Evolutionary conservation across 1,140 invertebrate genomes (phyloP).

Genomic region (Armadillidium nasatum): DNA sequence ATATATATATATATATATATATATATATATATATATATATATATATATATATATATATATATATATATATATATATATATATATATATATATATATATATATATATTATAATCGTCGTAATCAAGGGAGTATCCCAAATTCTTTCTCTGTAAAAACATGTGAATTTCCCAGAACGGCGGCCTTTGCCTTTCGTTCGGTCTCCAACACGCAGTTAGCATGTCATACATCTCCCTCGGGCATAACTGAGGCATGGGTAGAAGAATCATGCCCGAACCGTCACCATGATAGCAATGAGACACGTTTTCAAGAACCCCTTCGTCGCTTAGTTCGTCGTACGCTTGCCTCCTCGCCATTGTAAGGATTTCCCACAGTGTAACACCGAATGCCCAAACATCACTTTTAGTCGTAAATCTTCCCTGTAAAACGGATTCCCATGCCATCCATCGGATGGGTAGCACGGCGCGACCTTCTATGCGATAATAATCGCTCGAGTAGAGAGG

Average conservation of each 20-base stretch:
- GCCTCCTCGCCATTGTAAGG: slow-evolving; percentile 73
- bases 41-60: too few species aligned
- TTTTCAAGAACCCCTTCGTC: slow-evolving; percentile 77
- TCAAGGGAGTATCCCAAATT: slow-evolving; percentile 26
- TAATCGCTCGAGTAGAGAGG: slow-evolving; percentile 62
- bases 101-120: neutral
- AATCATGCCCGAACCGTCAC: slow-evolving; percentile 58
- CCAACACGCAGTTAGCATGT: slow-evolving; percentile 32
- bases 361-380: slow-evolving; percentile 85
- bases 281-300: slow-evolving; percentile 64
- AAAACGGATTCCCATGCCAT: slow-evolving; percentile 46
- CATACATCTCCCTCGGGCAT: slow-evolving; percentile 53
- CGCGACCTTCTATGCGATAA: slow-evolving; percentile 65
- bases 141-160: slow-evolving; percentile 32
- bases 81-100: too few species aligned
- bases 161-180: slow-evolving; percentile 33
- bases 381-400: slow-evolving; percentile 85
- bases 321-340: slow-evolving; percentile 68
- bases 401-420: slow-evolving; percentile 73
- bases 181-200: slow-evolving; percentile 25
- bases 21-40: too few species aligned
- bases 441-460: slow-evolving; percentile 48
- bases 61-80: too few species aligned
- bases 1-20: too few species aligned
- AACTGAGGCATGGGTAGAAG: slow-evolving; percentile 53